phyloP scores from a whole-genome alignment of 2,888 invertebrate genomes.

The Machimus atricapillus region DNA sequence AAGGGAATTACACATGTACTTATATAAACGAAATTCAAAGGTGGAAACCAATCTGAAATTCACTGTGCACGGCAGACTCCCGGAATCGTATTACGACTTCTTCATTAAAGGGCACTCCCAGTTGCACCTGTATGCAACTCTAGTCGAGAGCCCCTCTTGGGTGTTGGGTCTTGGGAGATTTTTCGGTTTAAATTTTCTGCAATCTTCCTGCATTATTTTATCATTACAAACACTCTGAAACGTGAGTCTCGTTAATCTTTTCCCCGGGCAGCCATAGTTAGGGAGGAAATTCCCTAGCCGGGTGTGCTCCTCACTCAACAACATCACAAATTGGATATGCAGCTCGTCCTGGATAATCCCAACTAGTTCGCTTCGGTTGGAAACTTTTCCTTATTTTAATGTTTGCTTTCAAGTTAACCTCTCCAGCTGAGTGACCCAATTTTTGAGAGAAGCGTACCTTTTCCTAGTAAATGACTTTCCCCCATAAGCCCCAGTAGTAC shows the following conservation, averaged over 20 bases:
- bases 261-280: not conserved
- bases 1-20: not conserved
- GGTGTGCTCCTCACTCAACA: not conserved
- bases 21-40: not conserved
- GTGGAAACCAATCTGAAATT: not conserved
- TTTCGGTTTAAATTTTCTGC: not conserved
- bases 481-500: not conserved
- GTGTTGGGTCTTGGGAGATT: not conserved
- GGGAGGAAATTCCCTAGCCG: not conserved
- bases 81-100: not conserved
- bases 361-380: not conserved
- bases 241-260: not conserved
- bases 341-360: conserved; percentile 9
- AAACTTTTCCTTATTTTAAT: conserved; percentile 18
- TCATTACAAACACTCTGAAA: conserved; percentile 22
- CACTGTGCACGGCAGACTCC: not conserved
- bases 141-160: not conserved
- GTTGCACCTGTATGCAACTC: not conserved
- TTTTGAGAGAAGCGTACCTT: conserved; percentile 6
- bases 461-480: not conserved
- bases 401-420: conserved; percentile 35
- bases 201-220: conserved; percentile 7
- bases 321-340: conserved; percentile 27
- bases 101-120: not conserved
- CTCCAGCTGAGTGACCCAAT: conserved; percentile 34